Evolutionary conservation across 2,113 vertebrate genomes (phyloP).

Genomic region (Orycteropus afer): DNA sequence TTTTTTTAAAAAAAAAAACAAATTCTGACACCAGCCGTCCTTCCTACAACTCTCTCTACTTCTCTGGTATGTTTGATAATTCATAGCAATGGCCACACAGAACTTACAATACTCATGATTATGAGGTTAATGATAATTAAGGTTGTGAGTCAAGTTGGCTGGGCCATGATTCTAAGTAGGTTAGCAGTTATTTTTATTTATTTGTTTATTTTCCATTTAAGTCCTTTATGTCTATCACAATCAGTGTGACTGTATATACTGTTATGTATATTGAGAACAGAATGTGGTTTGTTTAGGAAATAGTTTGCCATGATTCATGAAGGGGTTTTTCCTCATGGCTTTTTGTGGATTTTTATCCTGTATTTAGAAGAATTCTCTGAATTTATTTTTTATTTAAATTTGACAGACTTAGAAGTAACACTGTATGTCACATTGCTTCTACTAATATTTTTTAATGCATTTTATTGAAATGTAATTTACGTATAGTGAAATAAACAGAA

Average conservation of each 20-base stretch:
- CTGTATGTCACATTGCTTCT: conserved; percentile 30
- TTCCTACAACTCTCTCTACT: not conserved
- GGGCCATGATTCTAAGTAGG: too few species aligned
- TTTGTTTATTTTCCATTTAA: too few species aligned
- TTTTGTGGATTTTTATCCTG: conserved; percentile 46
- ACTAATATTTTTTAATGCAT: conserved; percentile 44
- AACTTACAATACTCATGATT: not conserved
- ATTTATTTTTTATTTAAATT: conserved; percentile 40
- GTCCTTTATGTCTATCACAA: conserved; percentile 4
- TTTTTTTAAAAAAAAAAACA: too few species aligned
- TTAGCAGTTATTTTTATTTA: too few species aligned
- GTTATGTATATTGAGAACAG: not conserved
- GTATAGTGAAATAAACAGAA: too few species aligned
- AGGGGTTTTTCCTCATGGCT: conserved; percentile 49
- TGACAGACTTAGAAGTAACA: not conserved
- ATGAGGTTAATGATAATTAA: too few species aligned
- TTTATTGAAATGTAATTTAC: too few species aligned
- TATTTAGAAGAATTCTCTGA: conserved; percentile 56
- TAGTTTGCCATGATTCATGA: conserved; percentile 24
- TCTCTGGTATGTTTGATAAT: not conserved
- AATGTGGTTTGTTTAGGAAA: conserved; percentile 53
- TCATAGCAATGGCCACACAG: not conserved
- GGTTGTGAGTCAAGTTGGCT: too few species aligned
- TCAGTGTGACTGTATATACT: not conserved
- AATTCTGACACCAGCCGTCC: not conserved